Conservation (phyloP, 2,888 invertebrate genomes). For the Mimachlamys varia region DNA sequence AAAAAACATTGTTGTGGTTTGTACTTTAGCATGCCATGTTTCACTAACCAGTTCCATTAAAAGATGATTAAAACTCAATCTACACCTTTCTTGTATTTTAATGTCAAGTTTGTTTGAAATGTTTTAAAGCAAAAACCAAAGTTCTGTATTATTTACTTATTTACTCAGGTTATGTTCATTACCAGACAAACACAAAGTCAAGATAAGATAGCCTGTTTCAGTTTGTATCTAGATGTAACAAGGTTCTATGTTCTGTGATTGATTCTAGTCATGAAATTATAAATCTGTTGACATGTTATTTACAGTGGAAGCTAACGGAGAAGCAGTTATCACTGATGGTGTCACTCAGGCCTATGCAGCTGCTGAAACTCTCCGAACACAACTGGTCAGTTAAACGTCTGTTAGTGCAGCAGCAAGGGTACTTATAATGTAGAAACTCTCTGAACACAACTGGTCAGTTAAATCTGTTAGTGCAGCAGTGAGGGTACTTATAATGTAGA, state of each 20-base stretch:
- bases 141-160: too few species aligned
- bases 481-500: slow-evolving; percentile 53
- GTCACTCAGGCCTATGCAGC: slow-evolving; percentile 73
- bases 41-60: too few species aligned
- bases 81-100: too few species aligned
- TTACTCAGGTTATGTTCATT: too few species aligned
- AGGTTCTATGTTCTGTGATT: not conserved
- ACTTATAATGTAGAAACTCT: slow-evolving; percentile 64
- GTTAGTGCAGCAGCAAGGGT: not conserved
- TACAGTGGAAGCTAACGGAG: not conserved
- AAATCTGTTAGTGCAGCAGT: not conserved
- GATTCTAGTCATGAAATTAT: not conserved
- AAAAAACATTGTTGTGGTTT: too few species aligned
- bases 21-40: too few species aligned
- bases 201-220: too few species aligned
- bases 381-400: slow-evolving; percentile 62
- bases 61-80: too few species aligned
- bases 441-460: slow-evolving; percentile 69
- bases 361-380: slow-evolving; percentile 73
- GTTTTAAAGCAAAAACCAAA: too few species aligned
- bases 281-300: not conserved
- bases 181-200: too few species aligned
- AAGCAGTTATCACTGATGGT: slow-evolving; percentile 62
- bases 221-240: too few species aligned
- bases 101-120: too few species aligned